Evolutionary conservation across 2,797 vertebrate genomes (phyloP).

Genomic region (Knipowitschia caucasica): DNA sequence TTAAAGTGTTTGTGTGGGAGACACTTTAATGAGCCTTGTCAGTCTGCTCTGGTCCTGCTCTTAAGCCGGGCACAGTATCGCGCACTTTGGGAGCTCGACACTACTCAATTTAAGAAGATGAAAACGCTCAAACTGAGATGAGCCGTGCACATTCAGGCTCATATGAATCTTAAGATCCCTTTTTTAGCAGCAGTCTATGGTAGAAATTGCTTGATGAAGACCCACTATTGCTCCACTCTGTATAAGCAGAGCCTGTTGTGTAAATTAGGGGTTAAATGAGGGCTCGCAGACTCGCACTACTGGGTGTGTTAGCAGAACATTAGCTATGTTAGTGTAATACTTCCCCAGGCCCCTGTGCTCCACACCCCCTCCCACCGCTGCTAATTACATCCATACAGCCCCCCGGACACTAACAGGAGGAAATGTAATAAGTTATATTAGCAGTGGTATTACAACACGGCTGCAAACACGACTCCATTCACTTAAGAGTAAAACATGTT

Average conservation of each 20-base stretch:
- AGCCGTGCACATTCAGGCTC: no score
- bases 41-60: no score
- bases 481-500: neutral
- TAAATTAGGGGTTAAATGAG: neutral
- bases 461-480: neutral
- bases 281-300: neutral
- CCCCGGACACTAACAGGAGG: neutral
- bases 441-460: neutral
- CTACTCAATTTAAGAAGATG: no score
- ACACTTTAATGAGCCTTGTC: no score
- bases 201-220: no score
- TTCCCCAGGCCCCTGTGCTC: neutral
- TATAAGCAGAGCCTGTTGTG: neutral
- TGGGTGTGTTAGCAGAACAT: neutral
- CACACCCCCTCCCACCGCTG: neutral
- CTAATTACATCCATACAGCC: neutral
- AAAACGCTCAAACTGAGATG: no score
- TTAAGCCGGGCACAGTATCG: no score
- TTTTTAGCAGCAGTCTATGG: no score
- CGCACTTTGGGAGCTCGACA: no score
- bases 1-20: no score
- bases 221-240: no score
- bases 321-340: neutral
- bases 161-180: no score
- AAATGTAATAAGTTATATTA: neutral